phyloP scores from a whole-genome alignment of 2,113 vertebrate genomes.

The Solenodon paradoxus region DNA sequence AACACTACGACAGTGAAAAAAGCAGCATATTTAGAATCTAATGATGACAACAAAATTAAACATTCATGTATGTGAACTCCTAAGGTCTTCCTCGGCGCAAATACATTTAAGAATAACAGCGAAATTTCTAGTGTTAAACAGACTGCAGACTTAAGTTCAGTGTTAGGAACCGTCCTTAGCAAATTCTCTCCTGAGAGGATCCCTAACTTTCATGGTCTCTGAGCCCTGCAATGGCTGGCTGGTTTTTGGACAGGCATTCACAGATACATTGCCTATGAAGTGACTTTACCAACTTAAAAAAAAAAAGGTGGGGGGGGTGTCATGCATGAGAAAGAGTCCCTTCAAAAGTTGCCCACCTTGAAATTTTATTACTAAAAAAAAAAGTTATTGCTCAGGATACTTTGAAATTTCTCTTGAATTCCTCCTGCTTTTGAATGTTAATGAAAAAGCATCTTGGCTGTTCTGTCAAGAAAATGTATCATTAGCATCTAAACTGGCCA shows the following conservation, averaged over 20 bases:
- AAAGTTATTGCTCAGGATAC: neutral
- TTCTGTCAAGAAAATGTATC: neutral
- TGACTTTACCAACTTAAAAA: neutral
- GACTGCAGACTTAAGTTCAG: neutral
- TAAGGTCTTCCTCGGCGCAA: neutral
- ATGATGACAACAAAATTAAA: neutral
- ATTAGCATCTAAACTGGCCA: neutral
- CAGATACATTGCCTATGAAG: neutral
- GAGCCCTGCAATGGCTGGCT: neutral
- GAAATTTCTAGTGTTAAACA: neutral
- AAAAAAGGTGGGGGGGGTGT: neutral
- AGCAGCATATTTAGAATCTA: neutral
- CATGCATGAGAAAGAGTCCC: neutral
- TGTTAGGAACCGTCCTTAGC: neutral
- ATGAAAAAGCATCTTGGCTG: neutral
- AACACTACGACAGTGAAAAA: neutral
- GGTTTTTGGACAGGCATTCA: neutral
- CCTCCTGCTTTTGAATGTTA: neutral
- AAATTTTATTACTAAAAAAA: neutral
- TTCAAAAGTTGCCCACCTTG: neutral
- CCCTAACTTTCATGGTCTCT: neutral
- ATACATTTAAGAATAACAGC: neutral
- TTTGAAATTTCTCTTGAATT: constrained; percentile 12
- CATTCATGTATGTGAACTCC: neutral
- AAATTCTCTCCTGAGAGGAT: neutral